These are phyloP conservation scores for Plestiodon gilberti DNA, from an alignment of 2,113 vertebrate genomes.

Conservation along the genomic window DNA sequence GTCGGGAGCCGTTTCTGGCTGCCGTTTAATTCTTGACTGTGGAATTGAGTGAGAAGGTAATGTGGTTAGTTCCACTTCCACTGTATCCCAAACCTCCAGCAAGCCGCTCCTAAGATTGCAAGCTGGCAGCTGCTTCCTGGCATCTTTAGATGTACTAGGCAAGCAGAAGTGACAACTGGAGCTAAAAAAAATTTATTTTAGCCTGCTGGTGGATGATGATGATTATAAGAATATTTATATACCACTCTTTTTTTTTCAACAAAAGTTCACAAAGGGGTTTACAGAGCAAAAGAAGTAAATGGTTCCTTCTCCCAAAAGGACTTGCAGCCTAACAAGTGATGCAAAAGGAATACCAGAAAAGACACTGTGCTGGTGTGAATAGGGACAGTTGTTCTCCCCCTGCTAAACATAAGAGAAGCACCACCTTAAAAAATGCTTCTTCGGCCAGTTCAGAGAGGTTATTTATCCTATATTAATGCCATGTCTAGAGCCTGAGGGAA, in stretches of 20 bases:
- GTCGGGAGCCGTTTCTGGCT: background rate
- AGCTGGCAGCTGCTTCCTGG: background rate
- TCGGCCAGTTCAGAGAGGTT: too few species aligned
- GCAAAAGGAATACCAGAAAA: too few species aligned
- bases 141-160: background rate
- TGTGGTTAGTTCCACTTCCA: conserved; percentile 24
- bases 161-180: conserved; percentile 41
- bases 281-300: too few species aligned
- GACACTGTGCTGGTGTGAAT: too few species aligned
- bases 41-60: conserved; percentile 36
- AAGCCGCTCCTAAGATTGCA: background rate
- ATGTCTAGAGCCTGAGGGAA: background rate
- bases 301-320: too few species aligned
- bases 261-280: too few species aligned
- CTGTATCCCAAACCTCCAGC: background rate
- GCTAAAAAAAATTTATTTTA: conserved; percentile 8
- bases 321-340: too few species aligned
- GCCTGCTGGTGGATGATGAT: background rate
- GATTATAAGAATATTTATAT: too few species aligned
- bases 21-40: conserved; percentile 3
- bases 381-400: too few species aligned
- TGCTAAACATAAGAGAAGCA: too few species aligned
- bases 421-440: too few species aligned
- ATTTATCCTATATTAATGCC: conserved; percentile 35
- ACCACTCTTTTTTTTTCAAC: too few species aligned